phyloP scores from a whole-genome alignment of 2,113 vertebrate species.

The Ardeotis arabs region DNA sequence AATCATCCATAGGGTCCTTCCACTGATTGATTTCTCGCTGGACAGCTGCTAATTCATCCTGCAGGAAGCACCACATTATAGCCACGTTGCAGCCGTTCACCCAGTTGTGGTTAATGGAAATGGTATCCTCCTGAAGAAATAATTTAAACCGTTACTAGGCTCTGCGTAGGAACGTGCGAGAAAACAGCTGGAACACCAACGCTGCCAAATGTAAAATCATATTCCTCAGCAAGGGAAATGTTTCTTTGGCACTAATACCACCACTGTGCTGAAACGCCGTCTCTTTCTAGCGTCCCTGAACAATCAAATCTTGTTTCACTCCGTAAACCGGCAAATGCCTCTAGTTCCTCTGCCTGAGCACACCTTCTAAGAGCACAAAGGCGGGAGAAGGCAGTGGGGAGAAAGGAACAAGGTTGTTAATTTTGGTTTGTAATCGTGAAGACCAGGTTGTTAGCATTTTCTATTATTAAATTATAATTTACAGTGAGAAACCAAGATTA shows the following conservation, averaged over 20 bases:
- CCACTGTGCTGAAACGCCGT: not conserved
- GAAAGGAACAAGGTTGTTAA: not conserved
- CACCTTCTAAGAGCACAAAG: not conserved
- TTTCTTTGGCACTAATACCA: too few species aligned
- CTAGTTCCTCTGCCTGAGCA: not conserved
- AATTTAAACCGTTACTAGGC: not conserved
- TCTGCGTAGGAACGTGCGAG: accelerated
- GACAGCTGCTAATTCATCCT: constrained; percentile 86
- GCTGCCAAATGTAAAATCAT: not conserved
- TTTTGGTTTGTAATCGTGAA: not conserved
- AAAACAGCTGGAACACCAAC: not conserved
- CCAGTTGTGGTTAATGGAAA: constrained; percentile 98
- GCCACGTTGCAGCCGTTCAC: constrained; percentile 93
- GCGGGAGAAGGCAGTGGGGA: not conserved
- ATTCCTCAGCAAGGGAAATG: not conserved
- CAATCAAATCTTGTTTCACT: not conserved
- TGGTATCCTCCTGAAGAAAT: constrained; percentile 88
- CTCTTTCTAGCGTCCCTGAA: not conserved
- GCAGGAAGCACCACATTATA: constrained; percentile 93
- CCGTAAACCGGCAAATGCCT: not conserved
- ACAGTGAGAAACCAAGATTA: not conserved
- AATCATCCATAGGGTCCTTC: constrained; percentile 87
- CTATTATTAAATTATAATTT: not conserved
- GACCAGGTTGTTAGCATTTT: not conserved
- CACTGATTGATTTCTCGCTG: constrained; percentile 89